Conservation (phyloP, 2,797 vertebrate genomes). For the Hoplostethus mediterraneus region DNA sequence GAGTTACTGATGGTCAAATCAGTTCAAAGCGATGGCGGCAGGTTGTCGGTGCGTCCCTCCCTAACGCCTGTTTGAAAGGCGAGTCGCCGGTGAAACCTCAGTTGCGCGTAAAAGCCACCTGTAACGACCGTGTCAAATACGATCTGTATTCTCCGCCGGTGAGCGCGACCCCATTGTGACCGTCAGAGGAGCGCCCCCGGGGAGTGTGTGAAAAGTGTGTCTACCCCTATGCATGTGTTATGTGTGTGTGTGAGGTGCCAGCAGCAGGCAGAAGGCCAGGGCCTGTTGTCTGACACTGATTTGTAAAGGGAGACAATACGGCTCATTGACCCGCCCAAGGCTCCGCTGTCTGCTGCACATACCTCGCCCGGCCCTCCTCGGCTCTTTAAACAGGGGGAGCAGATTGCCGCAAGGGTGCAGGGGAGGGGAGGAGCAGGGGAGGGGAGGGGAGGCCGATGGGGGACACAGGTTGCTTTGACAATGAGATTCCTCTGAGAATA, state of each 20-base stretch:
- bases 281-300: slow-evolving; percentile 87
- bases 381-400: slow-evolving; percentile 78
- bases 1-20: slow-evolving; percentile 73
- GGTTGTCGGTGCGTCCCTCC: slow-evolving; percentile 25
- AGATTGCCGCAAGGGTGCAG: slow-evolving; percentile 75
- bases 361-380: slow-evolving; percentile 71
- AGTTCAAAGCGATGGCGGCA: slow-evolving; percentile 2
- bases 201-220: slow-evolving; percentile 71
- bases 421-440: slow-evolving; percentile 25
- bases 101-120: slow-evolving; percentile 74
- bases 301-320: slow-evolving; percentile 86
- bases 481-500: slow-evolving; percentile 74
- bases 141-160: slow-evolving; percentile 69
- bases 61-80: slow-evolving; percentile 66
- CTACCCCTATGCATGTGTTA: slow-evolving; percentile 57
- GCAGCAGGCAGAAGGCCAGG: slow-evolving; percentile 83
- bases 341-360: slow-evolving; percentile 86
- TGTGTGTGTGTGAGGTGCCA: slow-evolving; percentile 50
- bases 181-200: slow-evolving; percentile 46
- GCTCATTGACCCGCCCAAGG: slow-evolving; percentile 81
- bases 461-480: slow-evolving; percentile 83
- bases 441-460: slow-evolving; percentile 21
- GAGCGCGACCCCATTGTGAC: slow-evolving; percentile 74
- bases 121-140: slow-evolving; percentile 76
- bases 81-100: slow-evolving; percentile 52